A percentile compares a stretch with the other conserved stretches of the same genome.
Conservation (phyloP, 2,888 invertebrate species). For the Ophraella communa region DNA sequence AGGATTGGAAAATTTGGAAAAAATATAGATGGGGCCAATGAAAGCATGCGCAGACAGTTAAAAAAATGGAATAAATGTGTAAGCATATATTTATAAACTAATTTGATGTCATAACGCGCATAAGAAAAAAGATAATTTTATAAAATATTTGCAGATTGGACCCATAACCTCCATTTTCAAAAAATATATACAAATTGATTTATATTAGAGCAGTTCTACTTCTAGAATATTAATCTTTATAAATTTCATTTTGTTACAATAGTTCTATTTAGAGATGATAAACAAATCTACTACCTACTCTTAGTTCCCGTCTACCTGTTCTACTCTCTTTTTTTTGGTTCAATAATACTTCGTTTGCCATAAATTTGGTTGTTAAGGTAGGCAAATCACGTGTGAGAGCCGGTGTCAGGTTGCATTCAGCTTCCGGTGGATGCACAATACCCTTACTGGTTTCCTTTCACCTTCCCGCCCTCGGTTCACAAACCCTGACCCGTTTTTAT, state of each 20-base stretch:
- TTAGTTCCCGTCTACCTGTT: neutral
- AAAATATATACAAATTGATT: too few species aligned
- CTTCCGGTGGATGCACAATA: slow-evolving; percentile 45
- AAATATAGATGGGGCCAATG: too few species aligned
- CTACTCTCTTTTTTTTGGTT: neutral
- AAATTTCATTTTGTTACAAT: neutral
- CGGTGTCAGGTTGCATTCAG: slow-evolving; percentile 51
- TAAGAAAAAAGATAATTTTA: too few species aligned
- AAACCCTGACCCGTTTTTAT: slow-evolving; percentile 22
- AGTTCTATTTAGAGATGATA: neutral
- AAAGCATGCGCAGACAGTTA: too few species aligned
- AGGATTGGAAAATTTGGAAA: too few species aligned
- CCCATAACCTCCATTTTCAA: too few species aligned
- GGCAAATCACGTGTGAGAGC: slow-evolving; percentile 49
- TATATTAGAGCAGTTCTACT: too few species aligned
- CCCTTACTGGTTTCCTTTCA: slow-evolving; percentile 21
- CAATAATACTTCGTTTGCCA: slow-evolving; percentile 25
- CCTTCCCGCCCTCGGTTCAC: neutral
- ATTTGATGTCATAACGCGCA: too few species aligned
- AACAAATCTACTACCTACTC: neutral
- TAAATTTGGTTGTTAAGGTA: slow-evolving; percentile 44
- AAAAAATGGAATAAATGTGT: too few species aligned
- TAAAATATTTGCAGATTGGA: too few species aligned
- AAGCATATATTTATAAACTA: too few species aligned
- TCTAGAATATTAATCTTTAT: neutral